phyloP scores from a whole-genome alignment of 2,888 invertebrate genomes.

The Acheta domesticus region DNA sequence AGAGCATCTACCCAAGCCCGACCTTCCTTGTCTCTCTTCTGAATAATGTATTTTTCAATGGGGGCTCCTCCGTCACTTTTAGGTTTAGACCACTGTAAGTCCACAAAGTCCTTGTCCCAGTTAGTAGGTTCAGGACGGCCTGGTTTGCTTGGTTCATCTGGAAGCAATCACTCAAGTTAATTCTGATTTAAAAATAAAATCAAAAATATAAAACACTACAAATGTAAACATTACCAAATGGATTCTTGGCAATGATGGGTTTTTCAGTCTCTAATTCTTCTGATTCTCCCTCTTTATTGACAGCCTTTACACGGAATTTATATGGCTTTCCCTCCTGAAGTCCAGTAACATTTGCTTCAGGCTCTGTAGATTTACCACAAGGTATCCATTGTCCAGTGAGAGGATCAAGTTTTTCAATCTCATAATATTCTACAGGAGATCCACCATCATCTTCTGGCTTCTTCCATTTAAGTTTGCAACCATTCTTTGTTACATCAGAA shows the following conservation, averaged over 20 bases:
- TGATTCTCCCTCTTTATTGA: slow-evolving; percentile 97
- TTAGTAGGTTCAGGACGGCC: slow-evolving; percentile 84
- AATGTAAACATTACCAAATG: slow-evolving; percentile 66
- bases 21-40: slow-evolving; percentile 88
- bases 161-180: slow-evolving; percentile 40
- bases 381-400: slow-evolving; percentile 90
- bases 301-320: slow-evolving; percentile 96
- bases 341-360: slow-evolving; percentile 78
- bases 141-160: slow-evolving; percentile 88
- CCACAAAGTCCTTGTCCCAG: slow-evolving; percentile 96
- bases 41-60: slow-evolving; percentile 90
- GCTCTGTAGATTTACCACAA: slow-evolving; percentile 80
- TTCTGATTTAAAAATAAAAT: neutral
- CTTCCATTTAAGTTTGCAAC: slow-evolving; percentile 88
- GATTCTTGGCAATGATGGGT: slow-evolving; percentile 96
- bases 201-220: neutral
- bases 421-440: slow-evolving; percentile 87
- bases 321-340: slow-evolving; percentile 94
- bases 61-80: slow-evolving; percentile 92
- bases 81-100: slow-evolving; percentile 90
- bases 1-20: slow-evolving; percentile 81
- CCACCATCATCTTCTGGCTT: slow-evolving; percentile 97
- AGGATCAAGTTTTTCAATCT: slow-evolving; percentile 93
- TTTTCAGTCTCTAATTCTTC: slow-evolving; percentile 93
- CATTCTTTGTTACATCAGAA: slow-evolving; percentile 83